These are phyloP conservation scores for Ectemnius cavifrons DNA, from an alignment of 2,888 invertebrate species.

Conservation along the genomic window DNA sequence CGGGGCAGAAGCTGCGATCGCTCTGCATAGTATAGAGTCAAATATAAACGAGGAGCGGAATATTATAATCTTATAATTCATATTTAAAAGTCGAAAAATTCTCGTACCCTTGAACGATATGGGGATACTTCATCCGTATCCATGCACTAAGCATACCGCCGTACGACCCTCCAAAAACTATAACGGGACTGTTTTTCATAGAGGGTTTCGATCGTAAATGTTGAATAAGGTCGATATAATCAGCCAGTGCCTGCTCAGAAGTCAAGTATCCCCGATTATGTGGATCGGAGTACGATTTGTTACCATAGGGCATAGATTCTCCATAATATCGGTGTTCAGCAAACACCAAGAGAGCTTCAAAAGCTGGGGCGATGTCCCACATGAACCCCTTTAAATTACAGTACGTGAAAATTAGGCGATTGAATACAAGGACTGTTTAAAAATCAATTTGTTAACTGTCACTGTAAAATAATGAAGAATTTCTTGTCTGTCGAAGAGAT, in stretches of 20 bases:
- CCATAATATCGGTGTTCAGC: constrained; percentile 99
- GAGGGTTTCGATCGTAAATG: constrained; percentile 80
- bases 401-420: too few species aligned
- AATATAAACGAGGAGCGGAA: background rate
- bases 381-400: constrained; percentile 93
- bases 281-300: constrained; percentile 83
- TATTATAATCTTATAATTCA: constrained; percentile 12
- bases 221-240: constrained; percentile 90
- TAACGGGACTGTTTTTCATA: constrained; percentile 84
- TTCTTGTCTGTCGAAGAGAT: too few species aligned
- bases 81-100: background rate
- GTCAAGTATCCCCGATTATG: constrained; percentile 90
- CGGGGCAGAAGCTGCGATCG: constrained; percentile 96
- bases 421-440: too few species aligned
- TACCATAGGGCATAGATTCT: constrained; percentile 91
- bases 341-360: constrained; percentile 85
- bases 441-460: too few species aligned
- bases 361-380: constrained; percentile 92
- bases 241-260: constrained; percentile 94
- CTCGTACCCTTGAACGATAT: constrained; percentile 86
- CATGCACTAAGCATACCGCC: constrained; percentile 99
- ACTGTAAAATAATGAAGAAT: too few species aligned
- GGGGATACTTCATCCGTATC: constrained; percentile 97
- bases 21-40: constrained; percentile 79
- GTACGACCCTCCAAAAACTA: constrained; percentile 93